Evolutionary conservation across 2,888 invertebrate genomes (phyloP).

Genomic region (Heterodera filipjevi): DNA sequence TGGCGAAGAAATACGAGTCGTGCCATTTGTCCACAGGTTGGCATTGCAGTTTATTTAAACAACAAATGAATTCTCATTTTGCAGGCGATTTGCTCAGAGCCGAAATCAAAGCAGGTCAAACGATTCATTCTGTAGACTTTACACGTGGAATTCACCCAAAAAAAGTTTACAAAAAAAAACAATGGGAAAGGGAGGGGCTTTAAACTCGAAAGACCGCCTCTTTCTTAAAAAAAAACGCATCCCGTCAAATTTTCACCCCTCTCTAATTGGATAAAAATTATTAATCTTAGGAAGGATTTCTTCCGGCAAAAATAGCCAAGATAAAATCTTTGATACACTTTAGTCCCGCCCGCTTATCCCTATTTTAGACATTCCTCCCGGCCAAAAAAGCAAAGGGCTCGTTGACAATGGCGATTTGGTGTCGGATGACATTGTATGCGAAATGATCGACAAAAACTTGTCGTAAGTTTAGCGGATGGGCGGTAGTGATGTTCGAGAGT

Average conservation of each 20-base stretch:
- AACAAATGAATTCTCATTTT: not conserved
- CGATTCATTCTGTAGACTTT: too few species aligned
- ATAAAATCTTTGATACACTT: not conserved
- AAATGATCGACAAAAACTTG: constrained; percentile 79
- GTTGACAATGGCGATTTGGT: constrained; percentile 89
- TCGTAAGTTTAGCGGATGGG: constrained; percentile 16
- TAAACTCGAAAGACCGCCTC: too few species aligned
- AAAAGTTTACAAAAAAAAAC: too few species aligned
- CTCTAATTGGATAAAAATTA: too few species aligned
- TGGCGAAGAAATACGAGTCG: constrained; percentile 86
- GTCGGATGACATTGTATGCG: constrained; percentile 89
- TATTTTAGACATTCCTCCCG: constrained; percentile 78
- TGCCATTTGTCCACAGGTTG: constrained; percentile 88
- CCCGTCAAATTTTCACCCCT: too few species aligned
- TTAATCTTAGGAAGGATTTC: too few species aligned
- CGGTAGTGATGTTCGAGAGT: too few species aligned
- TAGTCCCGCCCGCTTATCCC: too few species aligned
- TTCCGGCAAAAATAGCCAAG: not conserved
- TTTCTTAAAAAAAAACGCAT: too few species aligned
- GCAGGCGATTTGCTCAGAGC: constrained; percentile 76
- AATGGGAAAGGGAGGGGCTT: too few species aligned
- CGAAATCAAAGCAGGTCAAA: constrained; percentile 75
- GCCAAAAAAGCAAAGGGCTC: constrained; percentile 77
- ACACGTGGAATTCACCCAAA: too few species aligned
- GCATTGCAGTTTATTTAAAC: not conserved